phyloP scores from a whole-genome alignment of 1,140 invertebrate species.

The Drosophila pachea region DNA sequence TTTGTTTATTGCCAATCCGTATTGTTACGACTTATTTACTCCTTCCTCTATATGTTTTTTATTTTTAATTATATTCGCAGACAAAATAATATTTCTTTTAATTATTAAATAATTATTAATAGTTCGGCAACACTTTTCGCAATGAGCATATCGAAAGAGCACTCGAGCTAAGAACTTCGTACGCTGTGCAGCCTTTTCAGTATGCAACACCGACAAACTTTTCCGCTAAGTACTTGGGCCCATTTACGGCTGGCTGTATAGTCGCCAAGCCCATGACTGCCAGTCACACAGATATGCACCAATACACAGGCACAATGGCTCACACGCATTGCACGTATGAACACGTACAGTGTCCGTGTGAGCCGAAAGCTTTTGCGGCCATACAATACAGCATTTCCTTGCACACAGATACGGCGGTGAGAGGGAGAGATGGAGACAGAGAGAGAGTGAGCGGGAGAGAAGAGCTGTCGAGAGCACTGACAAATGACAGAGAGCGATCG shows the following conservation, averaged over 20 bases:
- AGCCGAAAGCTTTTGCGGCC: constrained; percentile 48
- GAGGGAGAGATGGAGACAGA: constrained; percentile 13
- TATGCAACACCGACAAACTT: constrained; percentile 32
- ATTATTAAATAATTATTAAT: background rate
- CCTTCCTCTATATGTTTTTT: background rate
- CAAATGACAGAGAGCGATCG: constrained; percentile 22
- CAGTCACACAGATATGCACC: constrained; percentile 38
- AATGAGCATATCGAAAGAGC: background rate
- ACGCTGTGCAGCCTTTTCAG: constrained; percentile 14
- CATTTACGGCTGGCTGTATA: constrained; percentile 16
- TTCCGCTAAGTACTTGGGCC: constrained; percentile 46
- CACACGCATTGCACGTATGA: constrained; percentile 47
- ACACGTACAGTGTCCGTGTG: constrained; percentile 64
- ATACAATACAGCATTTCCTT: constrained; percentile 57
- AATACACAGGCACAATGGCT: constrained; percentile 26
- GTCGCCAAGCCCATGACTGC: constrained; percentile 5
- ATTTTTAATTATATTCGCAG: background rate
- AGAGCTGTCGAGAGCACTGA: constrained; percentile 5
- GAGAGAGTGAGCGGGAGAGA: constrained; percentile 7
- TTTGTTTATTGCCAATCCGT: background rate
- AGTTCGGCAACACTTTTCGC: background rate
- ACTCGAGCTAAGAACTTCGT: background rate
- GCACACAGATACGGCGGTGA: constrained; percentile 3
- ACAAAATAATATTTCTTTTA: too few species aligned
- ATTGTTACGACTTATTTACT: background rate